Base-by-base conservation (phyloP, 1,140 invertebrate species). In the Drosophila orosa region DNA sequence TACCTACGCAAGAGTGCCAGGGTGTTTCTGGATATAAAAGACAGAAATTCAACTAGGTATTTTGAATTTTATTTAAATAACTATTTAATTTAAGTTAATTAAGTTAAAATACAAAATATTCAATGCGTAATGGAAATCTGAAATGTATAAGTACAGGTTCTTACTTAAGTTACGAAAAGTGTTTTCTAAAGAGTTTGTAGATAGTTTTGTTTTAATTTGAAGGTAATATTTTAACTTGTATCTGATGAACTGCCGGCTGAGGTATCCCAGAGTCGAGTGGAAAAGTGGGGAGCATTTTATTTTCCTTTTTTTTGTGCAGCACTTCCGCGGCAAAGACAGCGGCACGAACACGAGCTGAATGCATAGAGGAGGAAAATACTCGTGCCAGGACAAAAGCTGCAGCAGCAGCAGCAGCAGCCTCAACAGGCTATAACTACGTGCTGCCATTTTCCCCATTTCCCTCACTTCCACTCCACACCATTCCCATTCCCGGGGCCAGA, bases 281-380 rank as follows among this genome's bases (percentile, higher is more conserved):
- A 2, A 39, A 7, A 62, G 25, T 56, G 25, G 55, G 12, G 24
- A 22, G 6, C 2, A 31, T 55, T 48, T 65, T 57, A n/a, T 78
- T 61, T 83, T 78, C 24, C 25, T 66, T 68, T 73, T 74, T 79
- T 85, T 72, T 84, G 73, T 77, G 58, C 77, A 67, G 48, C 72
- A 85, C 74, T 84, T 84, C 80, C 80, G 76, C 72, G 37, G 61
- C 58, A 60, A 55, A 69, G 50, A 67, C 66, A 80, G 72, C 58
- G 54, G 47, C 71, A 75, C 54, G 73, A 77, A 81, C 74, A 73
- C 75, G 59, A 66, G 75, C 71, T 83, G 83, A 86, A 83, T 79
- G 71, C 79, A 80, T 79, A 86, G 67, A 86, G 80, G 63, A 77
- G 61, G 55, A 82, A 76, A 76, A 50, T 40, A 22, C 13, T 35